A percentile compares a stretch with the other conserved stretches of the same genome.
phyloP scores from a whole-genome alignment of 2,888 invertebrate species.

The Tethea ocularis region DNA sequence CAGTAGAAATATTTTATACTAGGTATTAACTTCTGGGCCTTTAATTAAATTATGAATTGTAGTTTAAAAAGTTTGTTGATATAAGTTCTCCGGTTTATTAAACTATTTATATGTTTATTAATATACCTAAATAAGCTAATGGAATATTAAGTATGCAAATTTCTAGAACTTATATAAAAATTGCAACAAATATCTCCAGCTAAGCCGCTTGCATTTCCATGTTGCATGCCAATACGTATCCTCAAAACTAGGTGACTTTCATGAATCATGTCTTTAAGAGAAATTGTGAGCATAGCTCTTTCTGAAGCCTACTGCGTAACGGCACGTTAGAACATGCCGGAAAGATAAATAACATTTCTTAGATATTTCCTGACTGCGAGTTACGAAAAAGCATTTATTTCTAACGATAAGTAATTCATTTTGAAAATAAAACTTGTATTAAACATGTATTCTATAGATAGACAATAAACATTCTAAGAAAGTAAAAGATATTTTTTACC shows the following conservation, averaged over 20 bases:
- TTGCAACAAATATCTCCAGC: neutral
- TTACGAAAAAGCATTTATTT: neutral
- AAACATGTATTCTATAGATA: too few relatives aligned
- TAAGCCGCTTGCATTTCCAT: neutral
- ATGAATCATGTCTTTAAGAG: slow-evolving; percentile 2
- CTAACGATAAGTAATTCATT: too few relatives aligned
- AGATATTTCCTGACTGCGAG: slow-evolving; percentile 16
- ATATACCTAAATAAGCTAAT: too few relatives aligned
- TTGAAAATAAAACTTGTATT: too few relatives aligned
- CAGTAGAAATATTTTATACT: neutral
- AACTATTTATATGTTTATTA: too few relatives aligned
- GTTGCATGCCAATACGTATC: neutral
- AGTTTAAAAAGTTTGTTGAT: too few relatives aligned
- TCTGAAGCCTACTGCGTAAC: slow-evolving; percentile 1
- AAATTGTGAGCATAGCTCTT: slow-evolving; percentile 1
- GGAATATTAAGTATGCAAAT: too few relatives aligned
- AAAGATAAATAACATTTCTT: slow-evolving; percentile 8
- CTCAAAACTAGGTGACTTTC: slow-evolving; percentile 4
- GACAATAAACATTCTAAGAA: too few relatives aligned
- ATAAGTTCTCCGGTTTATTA: too few relatives aligned
- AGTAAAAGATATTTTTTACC: too few relatives aligned
- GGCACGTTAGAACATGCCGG: slow-evolving; percentile 4
- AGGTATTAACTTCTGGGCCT: too few relatives aligned
- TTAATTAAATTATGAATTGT: too few relatives aligned
- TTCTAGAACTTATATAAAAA: neutral